A percentile compares a stretch with the other conserved stretches of the same genome.
Conservation (phyloP, 2,797 vertebrate genomes). For the Hybognathus amarus region DNA sequence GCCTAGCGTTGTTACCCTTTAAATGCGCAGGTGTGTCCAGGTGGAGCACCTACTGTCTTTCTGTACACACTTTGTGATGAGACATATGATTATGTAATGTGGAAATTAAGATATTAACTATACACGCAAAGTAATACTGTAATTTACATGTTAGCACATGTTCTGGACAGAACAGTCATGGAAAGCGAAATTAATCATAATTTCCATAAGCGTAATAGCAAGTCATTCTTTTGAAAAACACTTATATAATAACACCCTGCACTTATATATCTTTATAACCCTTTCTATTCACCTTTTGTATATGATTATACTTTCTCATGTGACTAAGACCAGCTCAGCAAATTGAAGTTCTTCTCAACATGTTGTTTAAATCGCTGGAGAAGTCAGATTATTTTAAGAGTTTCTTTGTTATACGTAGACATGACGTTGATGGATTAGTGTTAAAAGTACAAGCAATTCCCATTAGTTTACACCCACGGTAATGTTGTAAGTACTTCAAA, state of each 20-base stretch:
- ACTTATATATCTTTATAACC: neutral
- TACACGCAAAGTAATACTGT: neutral
- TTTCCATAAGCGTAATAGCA: neutral
- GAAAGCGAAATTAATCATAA: constrained; percentile 4
- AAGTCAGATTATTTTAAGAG: neutral
- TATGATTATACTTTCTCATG: neutral
- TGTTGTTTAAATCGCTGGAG: neutral
- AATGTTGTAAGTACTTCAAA: constrained; percentile 1
- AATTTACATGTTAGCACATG: neutral
- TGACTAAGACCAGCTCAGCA: constrained; percentile 8
- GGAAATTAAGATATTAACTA: neutral
- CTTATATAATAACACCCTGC: constrained; percentile 1
- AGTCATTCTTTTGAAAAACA: neutral
- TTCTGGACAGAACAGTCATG: neutral
- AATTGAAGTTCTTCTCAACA: neutral
- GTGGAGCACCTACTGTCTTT: constrained; percentile 14
- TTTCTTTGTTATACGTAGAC: neutral
- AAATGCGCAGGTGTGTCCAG: constrained; percentile 35
- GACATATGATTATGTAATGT: neutral
- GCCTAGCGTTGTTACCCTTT: neutral
- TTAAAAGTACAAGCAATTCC: neutral
- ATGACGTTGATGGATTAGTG: neutral
- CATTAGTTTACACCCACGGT: neutral
- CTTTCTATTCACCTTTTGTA: neutral
- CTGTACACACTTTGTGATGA: neutral